phyloP scores from a whole-genome alignment of 1,140 invertebrate species.

The Magallana gigas region DNA sequence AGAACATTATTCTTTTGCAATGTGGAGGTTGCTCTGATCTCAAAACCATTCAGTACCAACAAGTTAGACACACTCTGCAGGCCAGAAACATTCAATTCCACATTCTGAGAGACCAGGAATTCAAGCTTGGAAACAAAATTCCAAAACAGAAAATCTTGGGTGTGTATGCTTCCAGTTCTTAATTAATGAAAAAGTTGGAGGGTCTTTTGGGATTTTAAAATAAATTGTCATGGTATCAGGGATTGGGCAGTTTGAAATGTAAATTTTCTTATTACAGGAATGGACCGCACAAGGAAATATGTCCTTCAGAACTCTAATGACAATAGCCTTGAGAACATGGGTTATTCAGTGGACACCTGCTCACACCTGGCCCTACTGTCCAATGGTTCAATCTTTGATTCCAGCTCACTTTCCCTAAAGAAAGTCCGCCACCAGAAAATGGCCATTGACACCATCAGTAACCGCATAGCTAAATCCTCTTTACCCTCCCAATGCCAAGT shows the following conservation, averaged over 20 bases:
- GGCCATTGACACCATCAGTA: slow-evolving; percentile 85
- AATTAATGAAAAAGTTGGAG: no score
- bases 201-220: no score
- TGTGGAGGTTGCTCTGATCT: slow-evolving; percentile 71
- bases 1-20: slow-evolving; percentile 87
- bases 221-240: no score
- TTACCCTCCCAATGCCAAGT: slow-evolving; percentile 84
- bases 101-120: slow-evolving; percentile 84
- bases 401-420: slow-evolving; percentile 57
- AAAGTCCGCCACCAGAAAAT: slow-evolving; percentile 82
- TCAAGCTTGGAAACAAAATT: slow-evolving; percentile 57
- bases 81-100: slow-evolving; percentile 90
- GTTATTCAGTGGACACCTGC: slow-evolving; percentile 88
- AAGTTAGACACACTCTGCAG: slow-evolving; percentile 86
- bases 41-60: slow-evolving; percentile 88
- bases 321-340: slow-evolving; percentile 86
- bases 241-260: no score
- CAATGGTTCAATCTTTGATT: slow-evolving; percentile 85
- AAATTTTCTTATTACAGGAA: slow-evolving; percentile 78
- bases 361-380: slow-evolving; percentile 89
- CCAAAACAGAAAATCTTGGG: slow-evolving; percentile 61
- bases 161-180: slow-evolving; percentile 39
- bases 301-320: slow-evolving; percentile 83
- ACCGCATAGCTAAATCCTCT: slow-evolving; percentile 84
- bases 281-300: slow-evolving; percentile 85